Evolutionary conservation across 2,113 vertebrate species (phyloP).

Genomic region (Muntiacus muntjak): DNA sequence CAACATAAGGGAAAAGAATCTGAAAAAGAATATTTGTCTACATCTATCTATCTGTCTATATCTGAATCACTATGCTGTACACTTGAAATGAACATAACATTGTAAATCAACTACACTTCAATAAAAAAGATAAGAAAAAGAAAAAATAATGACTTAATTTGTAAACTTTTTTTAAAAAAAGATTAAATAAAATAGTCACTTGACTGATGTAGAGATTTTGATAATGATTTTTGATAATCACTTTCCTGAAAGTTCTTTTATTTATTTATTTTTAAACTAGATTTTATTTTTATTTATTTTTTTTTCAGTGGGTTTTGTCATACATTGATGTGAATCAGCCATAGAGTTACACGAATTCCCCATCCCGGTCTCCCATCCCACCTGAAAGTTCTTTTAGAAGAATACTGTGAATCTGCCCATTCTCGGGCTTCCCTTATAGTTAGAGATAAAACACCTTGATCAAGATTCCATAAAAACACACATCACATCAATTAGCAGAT

Average conservation of each 20-base stretch:
- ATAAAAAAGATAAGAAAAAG: neutral
- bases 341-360: no score
- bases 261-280: no score
- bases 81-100: neutral
- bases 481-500: conserved; percentile 79
- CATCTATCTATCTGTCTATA: neutral
- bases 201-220: conserved; percentile 21
- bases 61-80: neutral
- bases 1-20: neutral
- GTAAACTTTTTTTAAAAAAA: neutral
- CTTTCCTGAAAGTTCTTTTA: conserved; percentile 34
- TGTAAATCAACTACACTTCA: neutral
- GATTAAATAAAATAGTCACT: neutral
- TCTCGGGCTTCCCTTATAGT: conserved; percentile 29
- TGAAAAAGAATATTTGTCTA: neutral
- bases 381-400: conserved; percentile 28
- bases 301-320: no score
- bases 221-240: conserved; percentile 9
- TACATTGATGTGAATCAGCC: no score
- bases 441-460: conserved; percentile 57
- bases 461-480: conserved; percentile 60
- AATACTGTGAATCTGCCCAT: conserved; percentile 1
- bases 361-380: no score
- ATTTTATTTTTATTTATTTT: no score
- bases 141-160: neutral